Evolutionary conservation across 1,140 invertebrate species (phyloP), one percentile per base, ranked within the genome.

Genomic region (Dinoponera quadriceps): DNA sequence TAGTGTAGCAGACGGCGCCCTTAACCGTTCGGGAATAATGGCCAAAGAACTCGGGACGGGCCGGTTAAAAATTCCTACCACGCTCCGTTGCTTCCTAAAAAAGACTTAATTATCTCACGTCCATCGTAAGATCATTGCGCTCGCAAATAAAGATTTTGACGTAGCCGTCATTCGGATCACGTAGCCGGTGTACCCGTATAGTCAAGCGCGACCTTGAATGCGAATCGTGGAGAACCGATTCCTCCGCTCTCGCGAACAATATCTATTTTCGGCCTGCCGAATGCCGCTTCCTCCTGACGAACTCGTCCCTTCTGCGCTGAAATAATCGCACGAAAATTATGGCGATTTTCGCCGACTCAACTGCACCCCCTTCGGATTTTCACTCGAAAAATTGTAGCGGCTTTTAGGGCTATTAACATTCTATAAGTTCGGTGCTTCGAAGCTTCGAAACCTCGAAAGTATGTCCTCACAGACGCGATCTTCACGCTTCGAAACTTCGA

Each of bases 71-170:
- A 89, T 77, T 84, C 84, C 7, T 48, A 38, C 82, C 87, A 88
- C 86, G 84, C 69, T 9, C 44, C 7, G 11, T 27, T 38, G 86
- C 81, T 81, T 88, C 84, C 75, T 88, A 89, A 89, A 88, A 88
- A 89, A 89, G 86, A 89, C 87, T 83, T 88, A 89, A 89, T 89
- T 89, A 88, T 89, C 87, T 89, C 87, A 89, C 87, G 87, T 89
- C 65, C 86, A 88, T 89, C 87, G 86, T 88, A 83, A 85, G 81
- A 89, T 89, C 86, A 89, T 85, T 74, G 59, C 69, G 84, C 74
- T 72, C 62, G 55, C 83, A 88, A 86, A 89, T 89, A 88, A 88
- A 83, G 63, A 88, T 85, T 83, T 85, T 55, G 78, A 59, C 44
- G 54, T 27, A 78, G 18, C n/a, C 72, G 16, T 80, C 38, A 89